Percentiles rank a stretch among this genome's conserved stretches.
Evolutionary conservation across 2,113 vertebrate species (phyloP).

Genomic region (Pedionomus torquatus): DNA sequence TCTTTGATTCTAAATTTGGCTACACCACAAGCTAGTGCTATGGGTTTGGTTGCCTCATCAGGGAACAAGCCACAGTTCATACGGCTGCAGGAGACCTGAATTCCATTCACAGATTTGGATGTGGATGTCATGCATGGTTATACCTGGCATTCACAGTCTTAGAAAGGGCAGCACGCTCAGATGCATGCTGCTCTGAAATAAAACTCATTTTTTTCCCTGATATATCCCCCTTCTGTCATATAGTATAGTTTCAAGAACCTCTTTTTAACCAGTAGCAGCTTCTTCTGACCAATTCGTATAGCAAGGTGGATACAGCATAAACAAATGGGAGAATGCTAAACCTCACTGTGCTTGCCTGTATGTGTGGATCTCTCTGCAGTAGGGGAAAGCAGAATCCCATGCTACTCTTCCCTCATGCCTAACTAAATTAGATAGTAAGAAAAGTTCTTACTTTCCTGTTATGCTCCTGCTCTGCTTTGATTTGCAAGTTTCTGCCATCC

Average conservation of each 20-base stretch:
- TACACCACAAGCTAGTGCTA: not conserved
- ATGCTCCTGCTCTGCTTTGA: not conserved
- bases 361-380: not conserved
- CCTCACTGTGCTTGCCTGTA: not conserved
- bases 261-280: not conserved
- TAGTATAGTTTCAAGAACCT: not conserved
- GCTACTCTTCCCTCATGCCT: not conserved
- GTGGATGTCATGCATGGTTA: not conserved
- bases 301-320: not conserved
- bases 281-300: not conserved
- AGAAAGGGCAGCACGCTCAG: not conserved
- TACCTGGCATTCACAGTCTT: not conserved
- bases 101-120: not conserved
- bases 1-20: not conserved
- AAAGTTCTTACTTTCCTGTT: not conserved
- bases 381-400: not conserved
- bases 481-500: not conserved
- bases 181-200: not conserved
- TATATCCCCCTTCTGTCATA: not conserved
- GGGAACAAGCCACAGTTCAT: not conserved
- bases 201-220: not conserved
- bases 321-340: not conserved
- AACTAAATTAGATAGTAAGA: not conserved
- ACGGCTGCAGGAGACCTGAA: not conserved
- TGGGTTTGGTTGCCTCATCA: not conserved